Evolutionary conservation across 92 coral and sea anemone genomes (phyloP), one percentile per base, ranked within the genome.

Genomic region (Zoanthus sansibaricus): DNA sequence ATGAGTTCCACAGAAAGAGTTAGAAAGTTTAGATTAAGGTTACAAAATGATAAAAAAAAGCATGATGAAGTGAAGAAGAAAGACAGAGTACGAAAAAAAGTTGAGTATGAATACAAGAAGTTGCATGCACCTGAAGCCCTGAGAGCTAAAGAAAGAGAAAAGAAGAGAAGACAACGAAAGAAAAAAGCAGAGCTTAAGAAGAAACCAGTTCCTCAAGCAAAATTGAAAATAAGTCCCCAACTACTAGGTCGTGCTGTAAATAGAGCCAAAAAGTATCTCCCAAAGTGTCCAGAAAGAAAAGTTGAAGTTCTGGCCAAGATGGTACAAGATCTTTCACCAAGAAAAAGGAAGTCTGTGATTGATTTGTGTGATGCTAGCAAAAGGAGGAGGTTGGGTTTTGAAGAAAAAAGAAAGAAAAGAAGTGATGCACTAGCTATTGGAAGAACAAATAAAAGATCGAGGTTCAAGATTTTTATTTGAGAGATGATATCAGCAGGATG

Each of bases 401-500:
- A 66, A 4, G 83, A 75, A 30, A 79, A 86, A 37, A 90, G 93
- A 45, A 90, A 90, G 75, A 90, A 86, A 80, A 82, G 93, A 90
- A 78, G 86, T 74, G 87, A 86, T 90, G 88, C 93, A 49, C n/a
- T n/a, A n/a, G n/a, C 67, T 87, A 17, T 33, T 88, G 21, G 82
- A 75, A 42, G 82, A 90, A 58, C 61, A 77, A 9, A 55, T 87
- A 17, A 69, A 82, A 70, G n/a, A n/a, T n/a, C n/a, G 30, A 69
- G 74, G 72, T 87, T 16, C 33, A 87, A 72, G 45, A 82, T 5
- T 91, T 91, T 54, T 91, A 82, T 79, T 9, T 80, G 42, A 90
- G 90, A 31, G 87, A 86, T 86, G 92, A 90, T 85, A 75, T 90
- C 3, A 79, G 93, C 71, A 90, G 84, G 56, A 86, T 90, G 93